Percentiles rank a stretch among this genome's conserved stretches.
These are phyloP conservation scores for Odontothrips loti DNA, from an alignment of 2,888 invertebrate genomes.

Conservation along the genomic window DNA sequence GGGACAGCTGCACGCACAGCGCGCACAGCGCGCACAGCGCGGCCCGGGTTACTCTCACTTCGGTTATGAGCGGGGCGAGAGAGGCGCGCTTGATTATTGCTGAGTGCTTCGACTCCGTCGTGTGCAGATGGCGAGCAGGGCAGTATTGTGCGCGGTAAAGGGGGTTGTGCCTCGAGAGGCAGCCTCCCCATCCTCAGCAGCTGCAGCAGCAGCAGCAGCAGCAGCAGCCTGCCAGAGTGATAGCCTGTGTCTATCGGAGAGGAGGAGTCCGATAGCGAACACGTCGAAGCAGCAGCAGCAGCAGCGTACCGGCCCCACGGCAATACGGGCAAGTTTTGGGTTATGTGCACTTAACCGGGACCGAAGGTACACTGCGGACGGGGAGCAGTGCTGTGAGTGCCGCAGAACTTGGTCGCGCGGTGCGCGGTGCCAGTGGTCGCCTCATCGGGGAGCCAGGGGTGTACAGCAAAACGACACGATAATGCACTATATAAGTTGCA, in stretches of 20 bases:
- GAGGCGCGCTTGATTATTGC: not conserved
- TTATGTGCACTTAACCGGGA: not conserved
- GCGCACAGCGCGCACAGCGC: not conserved
- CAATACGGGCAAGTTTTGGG: not conserved
- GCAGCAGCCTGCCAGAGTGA: not conserved
- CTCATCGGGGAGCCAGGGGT: too few species aligned
- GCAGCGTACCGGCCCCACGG: not conserved
- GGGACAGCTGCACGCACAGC: not conserved
- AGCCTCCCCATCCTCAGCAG: too few species aligned
- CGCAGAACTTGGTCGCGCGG: too few species aligned
- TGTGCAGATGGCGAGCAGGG: not conserved
- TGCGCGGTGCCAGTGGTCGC: too few species aligned
- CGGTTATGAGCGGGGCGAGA: not conserved
- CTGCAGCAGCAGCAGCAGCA: too few species aligned
- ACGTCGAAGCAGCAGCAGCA: not conserved
- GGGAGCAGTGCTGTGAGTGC: too few species aligned
- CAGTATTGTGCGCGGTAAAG: too few species aligned
- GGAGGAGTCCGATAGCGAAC: not conserved
- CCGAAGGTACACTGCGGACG: not conserved
- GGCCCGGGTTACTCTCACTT: not conserved
- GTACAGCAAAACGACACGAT: too few species aligned
- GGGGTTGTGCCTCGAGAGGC: too few species aligned
- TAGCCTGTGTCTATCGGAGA: slow-evolving; percentile 3
- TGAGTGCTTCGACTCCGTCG: not conserved
- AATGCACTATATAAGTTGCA: too few species aligned